Percentiles rank a stretch among this genome's conserved stretches.
Evolutionary conservation across 2,888 invertebrate species (phyloP).

Genomic region (Brachylomia viminalis): DNA sequence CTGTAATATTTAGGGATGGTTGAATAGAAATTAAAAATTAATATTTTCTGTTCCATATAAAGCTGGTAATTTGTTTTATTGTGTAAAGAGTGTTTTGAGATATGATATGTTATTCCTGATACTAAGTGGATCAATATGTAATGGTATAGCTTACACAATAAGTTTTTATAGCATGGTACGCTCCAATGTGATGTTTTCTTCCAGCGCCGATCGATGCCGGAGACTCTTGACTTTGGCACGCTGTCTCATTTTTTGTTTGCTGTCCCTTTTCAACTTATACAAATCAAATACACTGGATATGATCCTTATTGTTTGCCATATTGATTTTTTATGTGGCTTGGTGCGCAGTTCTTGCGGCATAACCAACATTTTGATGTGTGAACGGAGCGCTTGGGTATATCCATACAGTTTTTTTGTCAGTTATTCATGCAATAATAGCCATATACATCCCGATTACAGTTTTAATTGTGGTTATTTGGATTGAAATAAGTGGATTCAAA

Average conservation of each 20-base stretch:
- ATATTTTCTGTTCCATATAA: conserved; percentile 31
- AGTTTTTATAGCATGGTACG: conserved; percentile 63
- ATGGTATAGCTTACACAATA: conserved; percentile 63
- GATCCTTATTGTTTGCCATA: conserved; percentile 86
- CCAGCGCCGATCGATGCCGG: conserved; percentile 85
- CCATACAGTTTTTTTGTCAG: conserved; percentile 53
- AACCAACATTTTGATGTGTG: conserved; percentile 64
- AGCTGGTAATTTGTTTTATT: conserved; percentile 49
- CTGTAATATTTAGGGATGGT: conserved; percentile 58
- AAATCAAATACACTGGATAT: conserved; percentile 80
- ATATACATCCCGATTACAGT: conserved; percentile 17
- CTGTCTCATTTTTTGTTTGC: conserved; percentile 81
- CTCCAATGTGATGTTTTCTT: conserved; percentile 67
- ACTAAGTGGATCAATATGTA: conserved; percentile 72
- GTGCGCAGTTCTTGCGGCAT: conserved; percentile 71
- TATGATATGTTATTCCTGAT: conserved; percentile 75
- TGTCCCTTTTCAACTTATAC: conserved; percentile 82
- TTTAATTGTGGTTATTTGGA: conserved; percentile 11
- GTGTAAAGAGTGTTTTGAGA: conserved; percentile 72
- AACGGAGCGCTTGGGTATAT: conserved; percentile 62
- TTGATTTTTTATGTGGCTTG: conserved; percentile 86
- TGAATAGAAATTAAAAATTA: conserved; percentile 41
- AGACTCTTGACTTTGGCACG: conserved; percentile 87
- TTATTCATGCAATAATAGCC: conserved; percentile 34
- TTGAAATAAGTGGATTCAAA: conserved; percentile 11